Base-by-base conservation (phyloP, 2,797 vertebrate species). In the Chiropotes sagulatus region DNA sequence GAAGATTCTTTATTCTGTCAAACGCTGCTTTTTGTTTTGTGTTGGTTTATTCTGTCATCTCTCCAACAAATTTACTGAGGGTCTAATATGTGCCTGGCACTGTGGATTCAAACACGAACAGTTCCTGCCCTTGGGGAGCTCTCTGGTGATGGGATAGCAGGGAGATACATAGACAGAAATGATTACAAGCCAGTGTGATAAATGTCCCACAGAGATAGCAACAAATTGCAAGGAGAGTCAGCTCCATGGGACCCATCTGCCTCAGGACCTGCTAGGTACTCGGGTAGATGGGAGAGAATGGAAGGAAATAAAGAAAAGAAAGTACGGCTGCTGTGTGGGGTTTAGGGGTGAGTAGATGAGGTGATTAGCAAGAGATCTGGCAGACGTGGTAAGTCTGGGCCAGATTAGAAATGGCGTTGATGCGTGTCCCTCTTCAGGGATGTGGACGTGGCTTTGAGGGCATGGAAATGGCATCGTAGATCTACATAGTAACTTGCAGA, bases 1-100 rank as follows among this genome's bases (percentile, higher is more conserved):
- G 95, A 52, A 78, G 36, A 75, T 89, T 88, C 46, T 97, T 96
- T 70, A 76, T 93, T 50, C 84, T 97, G 84, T 76, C 81, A 88
- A 28, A 85, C 41, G 20, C 50, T 54, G 83, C 70, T 93, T 84
- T 70, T 91, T 96, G 61, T 92, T 78, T 76, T 46, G 64, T 73
- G 41, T 76, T 90, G 24, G 79, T 76, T 85, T 46, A 7, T 88
- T 57, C 58, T 87, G 72, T 67, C 3, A 36, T 70, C 36, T 64
- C 93, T 72, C 36, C 76, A 14, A 10, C 78, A 36, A 0, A 4
- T 87, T 75, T 61, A 44, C 30, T 22, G 33, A 93, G 88, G 20
- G 39, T 67, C 88, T 80, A 1, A 58, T 13, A 0, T 41, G 72
- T 36, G 13, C 44, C 22, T 1, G 12, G 52, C 4, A 2, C 76